Conservation (phyloP, 2,113 vertebrate species). For the Piaya cayana region DNA sequence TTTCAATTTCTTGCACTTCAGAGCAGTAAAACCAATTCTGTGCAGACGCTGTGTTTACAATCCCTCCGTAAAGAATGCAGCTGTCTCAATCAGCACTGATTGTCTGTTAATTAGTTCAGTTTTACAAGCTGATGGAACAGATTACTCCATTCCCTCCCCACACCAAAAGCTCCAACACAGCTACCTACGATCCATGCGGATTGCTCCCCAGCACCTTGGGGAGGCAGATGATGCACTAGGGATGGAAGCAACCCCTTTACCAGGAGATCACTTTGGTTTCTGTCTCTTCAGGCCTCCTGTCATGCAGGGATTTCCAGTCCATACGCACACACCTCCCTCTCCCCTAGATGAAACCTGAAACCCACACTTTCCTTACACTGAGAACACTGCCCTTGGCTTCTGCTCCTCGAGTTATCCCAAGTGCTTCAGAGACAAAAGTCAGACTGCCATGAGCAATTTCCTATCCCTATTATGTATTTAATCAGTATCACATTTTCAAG, state of each 20-base stretch:
- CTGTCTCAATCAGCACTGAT: slow-evolving; percentile 79
- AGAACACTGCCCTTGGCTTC: neutral
- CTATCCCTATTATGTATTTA: neutral
- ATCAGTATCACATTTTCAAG: neutral
- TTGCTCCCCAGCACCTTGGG: neutral
- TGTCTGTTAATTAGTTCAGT: slow-evolving; percentile 82
- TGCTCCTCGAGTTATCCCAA: neutral
- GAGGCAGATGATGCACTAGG: neutral
- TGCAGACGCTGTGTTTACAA: slow-evolving; percentile 45
- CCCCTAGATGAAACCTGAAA: neutral
- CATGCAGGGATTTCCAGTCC: neutral
- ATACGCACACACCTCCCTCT: neutral
- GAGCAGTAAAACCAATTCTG: slow-evolving; percentile 49
- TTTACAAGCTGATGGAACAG: slow-evolving; percentile 85
- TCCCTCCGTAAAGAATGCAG: slow-evolving; percentile 65
- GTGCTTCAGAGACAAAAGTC: neutral
- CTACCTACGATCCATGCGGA: slow-evolving; percentile 36
- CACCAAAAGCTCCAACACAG: slow-evolving; percentile 23
- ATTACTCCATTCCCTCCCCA: slow-evolving; percentile 78
- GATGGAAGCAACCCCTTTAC: neutral
- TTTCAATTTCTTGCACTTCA: slow-evolving; percentile 50
- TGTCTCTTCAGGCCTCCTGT: neutral
- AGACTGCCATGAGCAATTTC: neutral
- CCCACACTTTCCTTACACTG: neutral
- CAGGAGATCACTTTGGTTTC: neutral